Base-by-base conservation (phyloP, 2,888 invertebrate species). In the Lepidonotus clava region DNA sequence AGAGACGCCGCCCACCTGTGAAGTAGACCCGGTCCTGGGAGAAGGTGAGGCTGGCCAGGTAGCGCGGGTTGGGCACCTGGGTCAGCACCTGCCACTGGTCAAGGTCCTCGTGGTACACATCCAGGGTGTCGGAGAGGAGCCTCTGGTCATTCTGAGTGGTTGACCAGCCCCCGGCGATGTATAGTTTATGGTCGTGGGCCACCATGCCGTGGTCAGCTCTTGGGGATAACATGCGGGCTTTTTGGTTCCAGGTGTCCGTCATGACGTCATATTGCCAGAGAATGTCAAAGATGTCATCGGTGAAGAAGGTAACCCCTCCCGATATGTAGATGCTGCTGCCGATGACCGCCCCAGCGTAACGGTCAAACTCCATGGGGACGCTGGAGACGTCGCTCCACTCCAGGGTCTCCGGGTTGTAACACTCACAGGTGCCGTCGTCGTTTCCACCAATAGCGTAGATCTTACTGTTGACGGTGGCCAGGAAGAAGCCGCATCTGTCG, bases 21-120 rank as follows among this genome's bases (percentile, higher is more conserved):
- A 96, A 95, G 92, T 96, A 96, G 71, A 96, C 95, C 91, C 95
- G 95, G 32, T 95, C 94, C 41, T 95, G 95, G 28, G 96, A 95
- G 34, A 96, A 95, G 6, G 96, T 96, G 83, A 96, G 96, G 0
- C 96, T 96, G 0, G 96, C 96, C 91, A 96, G 96, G 91, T 96
- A 96, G 84, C 96, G 95, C 0, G 96, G 96, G 0, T 96, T 96
- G 0, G 96, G 96, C 84, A 96, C 95, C 83, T 94, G 94, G 0
- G 96, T 96, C 66, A 96, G 95, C 28, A 95, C 94, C 87, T 95
- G 94, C 96, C 96, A 96, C 0, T 94, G 92, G 90, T 96, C 95
- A 8, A 94, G 94, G 14, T 94, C 92, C 0, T 95, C 94, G 91
- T 96, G 95, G 91, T 96, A 96, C 11, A 95, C 95, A 91, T 96